Percentiles rank a stretch among this genome's conserved stretches.
These are phyloP conservation scores for Limnephilus lunatus DNA, from an alignment of 2,888 invertebrate species.

Conservation along the genomic window DNA sequence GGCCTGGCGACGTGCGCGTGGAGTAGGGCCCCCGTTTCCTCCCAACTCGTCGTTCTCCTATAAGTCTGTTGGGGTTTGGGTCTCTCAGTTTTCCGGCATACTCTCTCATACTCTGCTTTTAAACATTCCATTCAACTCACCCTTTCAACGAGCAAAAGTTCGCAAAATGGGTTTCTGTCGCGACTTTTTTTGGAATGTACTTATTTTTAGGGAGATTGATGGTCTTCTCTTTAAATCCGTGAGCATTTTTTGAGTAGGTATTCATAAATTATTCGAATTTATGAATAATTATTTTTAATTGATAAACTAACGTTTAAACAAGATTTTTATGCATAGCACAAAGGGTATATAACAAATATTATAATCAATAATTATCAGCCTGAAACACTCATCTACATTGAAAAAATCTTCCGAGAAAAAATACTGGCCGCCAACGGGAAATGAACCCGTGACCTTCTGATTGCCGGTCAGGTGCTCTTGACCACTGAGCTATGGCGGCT, in stretches of 20 bases:
- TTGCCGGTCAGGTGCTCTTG: too few relatives aligned
- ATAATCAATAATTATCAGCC: too few relatives aligned
- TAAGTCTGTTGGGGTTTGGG: neutral
- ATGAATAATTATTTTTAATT: too few relatives aligned
- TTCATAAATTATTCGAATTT: neutral
- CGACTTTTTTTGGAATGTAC: neutral
- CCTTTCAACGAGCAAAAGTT: neutral
- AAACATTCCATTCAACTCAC: neutral
- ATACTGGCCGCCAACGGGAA: too few relatives aligned
- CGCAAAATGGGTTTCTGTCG: neutral
- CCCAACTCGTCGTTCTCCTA: neutral
- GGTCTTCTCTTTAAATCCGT: neutral
- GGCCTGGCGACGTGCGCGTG: neutral
- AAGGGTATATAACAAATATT: too few relatives aligned
- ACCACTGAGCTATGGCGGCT: too few relatives aligned
- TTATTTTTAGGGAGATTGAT: neutral
- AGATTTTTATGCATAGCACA: too few relatives aligned
- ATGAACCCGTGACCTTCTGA: too few relatives aligned
- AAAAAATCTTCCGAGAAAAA: too few relatives aligned
- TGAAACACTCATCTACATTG: too few relatives aligned
- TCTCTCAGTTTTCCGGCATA: neutral
- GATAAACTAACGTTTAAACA: too few relatives aligned
- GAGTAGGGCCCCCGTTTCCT: neutral
- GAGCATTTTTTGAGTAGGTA: neutral
- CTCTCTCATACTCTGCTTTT: neutral